Evolutionary conservation across 2,797 vertebrate species (phyloP).

Genomic region (Scolopax rusticola): DNA sequence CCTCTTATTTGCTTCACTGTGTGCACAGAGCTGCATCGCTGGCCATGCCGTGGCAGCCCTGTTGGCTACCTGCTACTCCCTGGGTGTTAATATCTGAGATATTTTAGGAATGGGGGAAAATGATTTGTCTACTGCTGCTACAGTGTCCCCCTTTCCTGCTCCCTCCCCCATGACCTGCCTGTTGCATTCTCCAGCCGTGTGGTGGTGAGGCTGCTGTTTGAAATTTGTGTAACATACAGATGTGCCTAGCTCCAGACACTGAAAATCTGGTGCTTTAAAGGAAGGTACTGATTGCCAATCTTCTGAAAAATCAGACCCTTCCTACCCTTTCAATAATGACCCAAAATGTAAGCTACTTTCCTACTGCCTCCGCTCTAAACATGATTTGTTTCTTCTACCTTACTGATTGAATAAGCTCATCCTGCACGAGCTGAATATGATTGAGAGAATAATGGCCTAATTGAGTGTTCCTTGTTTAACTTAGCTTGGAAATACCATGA

Average conservation of each 20-base stretch:
- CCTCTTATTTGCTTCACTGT: background rate
- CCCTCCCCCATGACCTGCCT: background rate
- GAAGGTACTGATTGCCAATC: background rate
- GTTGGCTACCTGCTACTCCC: background rate
- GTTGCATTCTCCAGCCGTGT: fast-evolving
- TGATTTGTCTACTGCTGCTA: fast-evolving
- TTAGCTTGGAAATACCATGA: background rate
- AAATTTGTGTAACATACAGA: background rate
- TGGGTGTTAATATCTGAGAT: background rate
- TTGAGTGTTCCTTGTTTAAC: background rate
- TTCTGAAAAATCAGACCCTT: background rate
- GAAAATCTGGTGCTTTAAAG: background rate
- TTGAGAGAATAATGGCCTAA: background rate
- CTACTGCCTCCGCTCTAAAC: background rate
- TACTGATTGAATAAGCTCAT: background rate
- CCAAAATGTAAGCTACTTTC: background rate
- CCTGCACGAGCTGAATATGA: background rate
- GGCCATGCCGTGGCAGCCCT: fast-evolving
- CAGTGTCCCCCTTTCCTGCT: background rate
- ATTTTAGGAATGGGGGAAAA: background rate
- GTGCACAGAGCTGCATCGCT: background rate
- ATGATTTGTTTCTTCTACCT: background rate
- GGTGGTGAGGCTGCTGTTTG: background rate
- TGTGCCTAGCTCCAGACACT: background rate
- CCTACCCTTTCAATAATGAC: background rate